Conservation (phyloP, 2,888 invertebrate species). For the Ypsolopha sequella region DNA sequence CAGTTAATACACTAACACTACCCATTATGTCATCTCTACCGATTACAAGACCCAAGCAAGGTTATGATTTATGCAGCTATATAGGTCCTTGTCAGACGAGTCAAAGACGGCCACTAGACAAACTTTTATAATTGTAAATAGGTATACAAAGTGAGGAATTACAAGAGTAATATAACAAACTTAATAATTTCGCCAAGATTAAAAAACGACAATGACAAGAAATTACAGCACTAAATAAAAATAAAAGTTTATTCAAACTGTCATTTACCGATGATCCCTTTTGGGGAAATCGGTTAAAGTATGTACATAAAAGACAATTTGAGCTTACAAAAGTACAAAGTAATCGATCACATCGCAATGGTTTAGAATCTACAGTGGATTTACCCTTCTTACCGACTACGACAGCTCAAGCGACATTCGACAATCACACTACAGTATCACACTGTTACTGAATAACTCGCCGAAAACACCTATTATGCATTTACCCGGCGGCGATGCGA, state of each 20-base stretch:
- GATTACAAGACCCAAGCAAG: conserved; percentile 56
- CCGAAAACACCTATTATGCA: conserved; percentile 60
- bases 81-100: background rate
- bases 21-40: conserved; percentile 51
- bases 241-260: conserved; percentile 26
- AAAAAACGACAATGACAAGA: conserved; percentile 3
- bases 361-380: conserved; percentile 60
- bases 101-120: background rate
- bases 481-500: conserved; percentile 11
- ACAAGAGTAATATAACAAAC: background rate
- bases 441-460: conserved; percentile 42
- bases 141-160: background rate
- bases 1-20: conserved; percentile 41
- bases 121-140: background rate
- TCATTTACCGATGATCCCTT: conserved; percentile 30
- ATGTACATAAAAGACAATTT: conserved; percentile 64
- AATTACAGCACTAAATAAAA: conserved; percentile 33
- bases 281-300: conserved; percentile 47
- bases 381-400: conserved; percentile 62
- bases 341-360: conserved; percentile 64
- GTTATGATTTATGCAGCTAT: conserved; percentile 23
- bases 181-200: conserved; percentile 1
- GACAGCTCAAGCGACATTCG: conserved; percentile 62
- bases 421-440: conserved; percentile 60
- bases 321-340: conserved; percentile 70